Conservation (phyloP, 1,140 invertebrate genomes). For the Calephelis virginiensis region DNA sequence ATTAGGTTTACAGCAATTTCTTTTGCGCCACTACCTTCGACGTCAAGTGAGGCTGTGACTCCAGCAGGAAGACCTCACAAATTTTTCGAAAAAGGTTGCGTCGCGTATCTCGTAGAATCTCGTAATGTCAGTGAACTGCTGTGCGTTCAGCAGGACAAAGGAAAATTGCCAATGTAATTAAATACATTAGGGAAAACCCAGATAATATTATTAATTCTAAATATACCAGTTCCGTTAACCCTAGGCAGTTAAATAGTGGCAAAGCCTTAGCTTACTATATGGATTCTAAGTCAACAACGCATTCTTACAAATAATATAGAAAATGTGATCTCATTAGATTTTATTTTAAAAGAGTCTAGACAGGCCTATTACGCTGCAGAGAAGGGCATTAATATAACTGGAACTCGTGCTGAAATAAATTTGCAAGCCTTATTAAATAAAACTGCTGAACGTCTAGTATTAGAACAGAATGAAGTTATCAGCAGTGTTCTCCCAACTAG, state of each 20-base stretch:
- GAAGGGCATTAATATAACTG: neutral
- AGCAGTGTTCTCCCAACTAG: neutral
- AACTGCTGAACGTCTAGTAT: neutral
- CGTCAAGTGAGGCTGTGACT: neutral
- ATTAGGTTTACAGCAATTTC: neutral
- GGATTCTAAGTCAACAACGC: neutral
- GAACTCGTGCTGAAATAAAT: neutral
- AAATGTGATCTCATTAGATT: no score
- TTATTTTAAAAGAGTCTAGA: no score
- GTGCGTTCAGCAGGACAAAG: neutral
- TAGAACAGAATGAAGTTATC: neutral
- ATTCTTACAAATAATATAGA: neutral
- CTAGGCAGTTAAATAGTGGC: neutral
- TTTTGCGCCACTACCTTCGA: neutral
- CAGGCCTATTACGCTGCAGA: no score
- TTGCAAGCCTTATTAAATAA: neutral
- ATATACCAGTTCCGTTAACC: no score
- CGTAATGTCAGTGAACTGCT: neutral
- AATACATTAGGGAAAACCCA: no score
- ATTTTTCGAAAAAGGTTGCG: conserved; percentile 1
- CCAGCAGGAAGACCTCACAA: neutral
- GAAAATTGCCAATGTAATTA: neutral
- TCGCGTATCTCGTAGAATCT: neutral
- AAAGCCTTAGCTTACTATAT: neutral
- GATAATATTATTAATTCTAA: no score